Conservation (phyloP, 1,140 invertebrate genomes). For the Magallana ariakensis region DNA sequence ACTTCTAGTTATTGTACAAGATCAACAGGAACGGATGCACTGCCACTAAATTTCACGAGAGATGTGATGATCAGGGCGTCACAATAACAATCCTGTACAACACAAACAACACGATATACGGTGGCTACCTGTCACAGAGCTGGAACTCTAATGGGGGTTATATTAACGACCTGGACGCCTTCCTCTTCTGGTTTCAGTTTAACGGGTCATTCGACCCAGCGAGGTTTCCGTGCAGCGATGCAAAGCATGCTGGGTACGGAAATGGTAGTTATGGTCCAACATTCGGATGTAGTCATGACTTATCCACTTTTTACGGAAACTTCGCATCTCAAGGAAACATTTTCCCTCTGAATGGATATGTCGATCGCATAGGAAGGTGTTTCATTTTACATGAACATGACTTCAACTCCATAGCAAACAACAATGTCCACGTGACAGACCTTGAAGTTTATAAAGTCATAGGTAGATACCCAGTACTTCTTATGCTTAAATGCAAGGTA, state of each 20-base stretch:
- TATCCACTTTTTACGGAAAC: conserved; percentile 14
- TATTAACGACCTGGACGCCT: conserved; percentile 54
- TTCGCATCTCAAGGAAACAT: neutral
- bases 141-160: conserved; percentile 52
- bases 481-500: too few relatives aligned
- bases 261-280: conserved; percentile 45
- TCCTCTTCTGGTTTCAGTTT: conserved; percentile 57
- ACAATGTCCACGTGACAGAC: neutral
- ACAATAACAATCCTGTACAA: conserved; percentile 61
- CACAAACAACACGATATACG: conserved; percentile 56
- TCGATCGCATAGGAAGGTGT: neutral
- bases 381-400: conserved; percentile 28
- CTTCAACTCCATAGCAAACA: neutral
- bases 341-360: conserved; percentile 38
- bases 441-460: conserved; percentile 27
- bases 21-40: conserved; percentile 52
- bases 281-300: conserved; percentile 50
- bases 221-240: neutral
- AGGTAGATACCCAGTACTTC: neutral
- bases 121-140: conserved; percentile 54
- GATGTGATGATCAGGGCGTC: conserved; percentile 57
- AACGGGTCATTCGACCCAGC: conserved; percentile 26
- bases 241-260: conserved; percentile 12
- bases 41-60: conserved; percentile 53
- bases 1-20: conserved; percentile 56